Conservation (phyloP, 2,888 invertebrate genomes). For the Macrophya annulata region DNA sequence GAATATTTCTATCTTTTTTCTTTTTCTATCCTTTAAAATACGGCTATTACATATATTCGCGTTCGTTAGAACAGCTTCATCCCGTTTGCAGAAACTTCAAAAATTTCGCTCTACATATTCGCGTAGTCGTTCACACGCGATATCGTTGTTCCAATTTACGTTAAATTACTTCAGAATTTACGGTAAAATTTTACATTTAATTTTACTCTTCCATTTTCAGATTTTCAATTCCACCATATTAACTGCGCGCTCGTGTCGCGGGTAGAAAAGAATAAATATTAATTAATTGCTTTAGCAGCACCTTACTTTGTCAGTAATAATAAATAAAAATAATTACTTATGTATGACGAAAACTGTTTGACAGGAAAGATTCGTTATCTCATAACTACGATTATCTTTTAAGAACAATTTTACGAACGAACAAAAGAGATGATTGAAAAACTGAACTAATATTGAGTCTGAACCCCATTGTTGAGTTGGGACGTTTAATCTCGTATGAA, state of each 20-base stretch:
- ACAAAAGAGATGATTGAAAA: constrained; percentile 18
- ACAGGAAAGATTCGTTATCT: constrained; percentile 48
- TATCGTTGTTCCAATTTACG: constrained; percentile 12
- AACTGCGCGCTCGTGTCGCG: constrained; percentile 6
- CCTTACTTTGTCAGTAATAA: not conserved
- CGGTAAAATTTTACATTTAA: not conserved
- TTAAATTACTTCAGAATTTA: not conserved
- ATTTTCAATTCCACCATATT: constrained; percentile 29
- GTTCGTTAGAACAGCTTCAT: not conserved
- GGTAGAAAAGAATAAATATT: constrained; percentile 8
- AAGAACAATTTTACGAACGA: not conserved
- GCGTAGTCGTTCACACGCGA: constrained; percentile 33
- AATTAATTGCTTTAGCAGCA: not conserved
- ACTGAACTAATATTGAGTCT: not conserved
- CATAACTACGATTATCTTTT: constrained; percentile 19
- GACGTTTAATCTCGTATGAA: not conserved
- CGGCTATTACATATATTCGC: not conserved
- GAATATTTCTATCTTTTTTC: not conserved
- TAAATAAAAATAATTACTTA: not conserved
- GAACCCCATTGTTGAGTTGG: not conserved
- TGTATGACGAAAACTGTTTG: not conserved
- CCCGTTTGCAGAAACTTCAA: not conserved
- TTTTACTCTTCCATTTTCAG: constrained; percentile 1
- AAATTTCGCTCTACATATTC: constrained; percentile 50
- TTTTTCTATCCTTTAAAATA: constrained; percentile 16